Evolutionary conservation across 2,797 vertebrate species (phyloP).

Genomic region (Yasuhikotakia modesta): DNA sequence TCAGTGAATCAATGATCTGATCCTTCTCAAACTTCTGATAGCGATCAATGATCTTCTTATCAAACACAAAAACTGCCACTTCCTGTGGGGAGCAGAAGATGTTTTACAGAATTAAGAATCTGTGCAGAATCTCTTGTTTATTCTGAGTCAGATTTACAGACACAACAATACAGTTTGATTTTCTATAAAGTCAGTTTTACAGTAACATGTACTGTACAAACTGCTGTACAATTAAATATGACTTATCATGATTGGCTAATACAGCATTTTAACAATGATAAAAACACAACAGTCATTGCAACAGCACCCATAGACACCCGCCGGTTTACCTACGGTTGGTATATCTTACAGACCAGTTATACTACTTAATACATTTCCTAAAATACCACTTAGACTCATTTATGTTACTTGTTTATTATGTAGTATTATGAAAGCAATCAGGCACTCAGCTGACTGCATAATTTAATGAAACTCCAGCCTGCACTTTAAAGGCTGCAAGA

Average conservation of each 20-base stretch:
- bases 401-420: neutral
- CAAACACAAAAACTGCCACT: slow-evolving; percentile 98
- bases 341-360: too few relatives aligned
- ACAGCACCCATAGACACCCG: neutral
- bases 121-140: too few relatives aligned
- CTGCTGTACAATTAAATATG: neutral
- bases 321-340: too few relatives aligned
- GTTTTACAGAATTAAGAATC: neutral
- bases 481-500: neutral
- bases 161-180: too few relatives aligned
- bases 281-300: neutral
- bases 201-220: neutral
- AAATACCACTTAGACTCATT: too few relatives aligned
- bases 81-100: slow-evolving; percentile 76
- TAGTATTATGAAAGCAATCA: neutral
- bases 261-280: neutral
- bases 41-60: slow-evolving; percentile 94
- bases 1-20: slow-evolving; percentile 93
- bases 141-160: too few relatives aligned
- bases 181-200: too few relatives aligned
- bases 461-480: neutral
- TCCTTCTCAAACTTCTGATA: slow-evolving; percentile 98
- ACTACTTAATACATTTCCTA: too few relatives aligned
- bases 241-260: too few relatives aligned
- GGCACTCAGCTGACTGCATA: neutral